Percentiles rank a stretch among this genome's conserved stretches.
These are phyloP conservation scores for Phalacrocorax carbo DNA, from an alignment of 2,113 vertebrate genomes.

Conservation along the genomic window DNA sequence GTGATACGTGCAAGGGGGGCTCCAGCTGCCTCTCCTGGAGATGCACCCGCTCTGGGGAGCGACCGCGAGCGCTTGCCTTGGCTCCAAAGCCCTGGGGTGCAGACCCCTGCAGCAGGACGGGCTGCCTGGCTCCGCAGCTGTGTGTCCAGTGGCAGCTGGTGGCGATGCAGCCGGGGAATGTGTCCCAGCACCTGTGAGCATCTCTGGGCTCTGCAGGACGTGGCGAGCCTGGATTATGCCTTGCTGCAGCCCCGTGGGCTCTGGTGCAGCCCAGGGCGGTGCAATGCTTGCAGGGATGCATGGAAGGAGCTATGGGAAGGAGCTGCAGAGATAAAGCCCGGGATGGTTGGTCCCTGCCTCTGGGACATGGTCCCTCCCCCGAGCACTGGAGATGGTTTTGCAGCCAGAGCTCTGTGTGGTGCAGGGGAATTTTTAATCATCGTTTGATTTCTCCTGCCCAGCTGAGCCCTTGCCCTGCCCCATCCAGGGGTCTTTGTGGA, in stretches of 20 bases:
- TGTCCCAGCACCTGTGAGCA: background rate
- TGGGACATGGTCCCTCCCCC: rapidly evolving
- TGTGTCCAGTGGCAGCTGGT: rapidly evolving
- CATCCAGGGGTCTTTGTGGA: rapidly evolving
- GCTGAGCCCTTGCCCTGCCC: background rate
- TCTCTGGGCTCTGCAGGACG: background rate
- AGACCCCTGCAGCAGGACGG: rapidly evolving
- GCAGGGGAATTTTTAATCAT: background rate
- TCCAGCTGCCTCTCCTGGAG: background rate
- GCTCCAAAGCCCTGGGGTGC: background rate
- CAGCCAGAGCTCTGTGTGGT: background rate
- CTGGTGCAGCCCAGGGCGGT: rapidly evolving
- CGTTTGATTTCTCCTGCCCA: background rate
- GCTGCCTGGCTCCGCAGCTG: rapidly evolving
- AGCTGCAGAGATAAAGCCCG: background rate
- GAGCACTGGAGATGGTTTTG: background rate
- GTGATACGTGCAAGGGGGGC: rapidly evolving
- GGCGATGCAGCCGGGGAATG: background rate
- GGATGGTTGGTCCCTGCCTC: background rate
- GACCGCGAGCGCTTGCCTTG: rapidly evolving
- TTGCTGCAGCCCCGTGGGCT: background rate
- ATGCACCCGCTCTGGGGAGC: rapidly evolving
- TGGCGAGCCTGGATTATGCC: background rate
- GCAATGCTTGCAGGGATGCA: rapidly evolving
- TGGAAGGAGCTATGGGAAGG: background rate